Evolutionary conservation across 2,797 vertebrate genomes (phyloP).

Genomic region (Amblyraja radiata): DNA sequence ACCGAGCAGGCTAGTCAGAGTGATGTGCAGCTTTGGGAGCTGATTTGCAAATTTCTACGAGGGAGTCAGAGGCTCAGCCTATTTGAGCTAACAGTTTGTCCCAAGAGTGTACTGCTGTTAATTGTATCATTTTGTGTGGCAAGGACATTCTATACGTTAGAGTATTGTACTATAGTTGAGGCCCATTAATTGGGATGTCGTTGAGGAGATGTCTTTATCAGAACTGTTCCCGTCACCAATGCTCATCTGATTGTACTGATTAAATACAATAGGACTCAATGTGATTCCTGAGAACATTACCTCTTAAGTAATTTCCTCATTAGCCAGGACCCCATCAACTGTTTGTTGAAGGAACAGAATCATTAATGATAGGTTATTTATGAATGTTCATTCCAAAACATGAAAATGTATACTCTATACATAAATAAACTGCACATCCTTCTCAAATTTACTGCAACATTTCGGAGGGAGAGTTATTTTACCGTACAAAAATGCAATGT

Average conservation of each 20-base stretch:
- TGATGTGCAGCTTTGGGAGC: slow-evolving; percentile 31
- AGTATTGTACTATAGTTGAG: slow-evolving; percentile 35
- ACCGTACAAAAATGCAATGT: not conserved
- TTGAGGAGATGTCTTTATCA: slow-evolving; percentile 36
- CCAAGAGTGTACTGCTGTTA: slow-evolving; percentile 35
- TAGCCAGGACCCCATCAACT: slow-evolving; percentile 32
- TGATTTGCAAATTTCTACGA: slow-evolving; percentile 28
- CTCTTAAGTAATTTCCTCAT: slow-evolving; percentile 37
- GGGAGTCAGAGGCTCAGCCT: slow-evolving; percentile 27
- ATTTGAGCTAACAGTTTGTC: slow-evolving; percentile 34
- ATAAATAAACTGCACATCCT: not conserved
- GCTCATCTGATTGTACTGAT: slow-evolving; percentile 29
- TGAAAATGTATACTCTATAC: not conserved
- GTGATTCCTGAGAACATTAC: slow-evolving; percentile 25
- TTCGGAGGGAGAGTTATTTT: not conserved
- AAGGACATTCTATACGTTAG: slow-evolving; percentile 37
- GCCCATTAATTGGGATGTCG: slow-evolving; percentile 34
- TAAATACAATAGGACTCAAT: slow-evolving; percentile 30
- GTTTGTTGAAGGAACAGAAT: slow-evolving; percentile 24
- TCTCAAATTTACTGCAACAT: slow-evolving; percentile 22
- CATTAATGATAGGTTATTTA: not conserved
- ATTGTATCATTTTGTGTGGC: slow-evolving; percentile 38
- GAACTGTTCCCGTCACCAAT: slow-evolving; percentile 24
- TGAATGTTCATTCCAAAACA: not conserved
- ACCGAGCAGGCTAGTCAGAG: not conserved